Base-by-base conservation (phyloP, 2,888 invertebrate species). In the Orthosia gothica region DNA sequence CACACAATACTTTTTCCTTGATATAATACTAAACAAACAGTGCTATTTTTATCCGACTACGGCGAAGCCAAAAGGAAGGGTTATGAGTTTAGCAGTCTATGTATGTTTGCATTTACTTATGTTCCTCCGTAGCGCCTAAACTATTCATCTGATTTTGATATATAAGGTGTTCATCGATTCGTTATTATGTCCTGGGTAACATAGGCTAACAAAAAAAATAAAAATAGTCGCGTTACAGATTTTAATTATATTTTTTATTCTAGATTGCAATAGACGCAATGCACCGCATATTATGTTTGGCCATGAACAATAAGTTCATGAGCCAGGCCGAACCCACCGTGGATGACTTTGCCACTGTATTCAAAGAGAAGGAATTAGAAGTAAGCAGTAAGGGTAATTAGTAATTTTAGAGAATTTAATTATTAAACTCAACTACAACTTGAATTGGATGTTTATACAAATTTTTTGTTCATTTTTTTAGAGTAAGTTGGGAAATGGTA, bases 351-450 rank as follows among this genome's bases (percentile, higher is more conserved):
- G 88, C 90, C 20, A 88, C 87, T 64, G 82, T 94, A 84, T 86
- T 92, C 76, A 86, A 82, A 75, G 90, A 87, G 69, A 88, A 88
- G 75, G 86, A 86, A 74, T 85, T 89, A 91, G 94, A 95, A 92
- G 94, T 94, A 94, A 94, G 93, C 93, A 92, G 89, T 89, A 93
- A 93, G 93, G 95, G 95, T 95, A 95, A 94, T 93, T 93, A 90
- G 89, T 91, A 88, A 90, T 91, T 91, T 92, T 91, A 90, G 90
- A 89, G 81, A 87, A 88, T 89, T 81, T 84, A 83, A 89, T 89
- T 91, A 86, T 79, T 89, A 75, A 81, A 81, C 65, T 74, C 74
- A 70, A 72, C 78, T 86, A 58, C 13, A 57, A 71, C 54, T 64
- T 73, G 57, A 67, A 70, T 81, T 84, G 70, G 76, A 65, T 57